phyloP scores from a whole-genome alignment of 2,888 invertebrate species.

The Troides oblongomaculatus region DNA sequence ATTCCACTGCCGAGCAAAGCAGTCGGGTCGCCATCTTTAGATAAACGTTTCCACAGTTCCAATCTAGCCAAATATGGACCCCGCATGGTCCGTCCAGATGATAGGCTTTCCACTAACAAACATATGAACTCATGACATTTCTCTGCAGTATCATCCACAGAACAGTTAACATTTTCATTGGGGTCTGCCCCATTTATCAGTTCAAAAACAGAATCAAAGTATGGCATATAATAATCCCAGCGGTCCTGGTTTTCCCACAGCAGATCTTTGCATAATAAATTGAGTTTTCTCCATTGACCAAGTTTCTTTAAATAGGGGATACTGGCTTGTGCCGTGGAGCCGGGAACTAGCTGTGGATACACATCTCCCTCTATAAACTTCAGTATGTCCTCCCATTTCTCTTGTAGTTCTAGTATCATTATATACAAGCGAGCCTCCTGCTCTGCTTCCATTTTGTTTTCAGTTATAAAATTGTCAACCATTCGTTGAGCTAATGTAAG shows the following conservation, averaged over 20 bases:
- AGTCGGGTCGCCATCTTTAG: slow-evolving; percentile 75
- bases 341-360: slow-evolving; percentile 84
- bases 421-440: slow-evolving; percentile 95
- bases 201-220: slow-evolving; percentile 85
- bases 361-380: slow-evolving; percentile 89
- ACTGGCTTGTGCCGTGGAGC: slow-evolving; percentile 84
- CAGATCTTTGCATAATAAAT: slow-evolving; percentile 86
- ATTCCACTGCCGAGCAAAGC: slow-evolving; percentile 81
- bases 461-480: slow-evolving; percentile 93
- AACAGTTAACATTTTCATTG: slow-evolving; percentile 41
- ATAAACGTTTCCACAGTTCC: slow-evolving; percentile 84
- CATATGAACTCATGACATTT: slow-evolving; percentile 72
- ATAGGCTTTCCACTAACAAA: slow-evolving; percentile 74
- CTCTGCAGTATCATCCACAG: slow-evolving; percentile 65
- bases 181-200: slow-evolving; percentile 66
- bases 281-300: slow-evolving; percentile 87
- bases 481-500: slow-evolving; percentile 95
- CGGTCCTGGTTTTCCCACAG: slow-evolving; percentile 86
- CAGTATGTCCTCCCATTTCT: slow-evolving; percentile 90
- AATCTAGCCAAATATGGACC: slow-evolving; percentile 92
- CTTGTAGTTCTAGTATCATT: slow-evolving; percentile 87
- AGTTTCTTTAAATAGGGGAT: slow-evolving; percentile 87
- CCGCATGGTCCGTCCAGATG: slow-evolving; percentile 77
- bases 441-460: slow-evolving; percentile 94
- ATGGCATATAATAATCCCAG: slow-evolving; percentile 87